Evolutionary conservation across 2,113 vertebrate species (phyloP).

Genomic region (Gymnogyps californianus): DNA sequence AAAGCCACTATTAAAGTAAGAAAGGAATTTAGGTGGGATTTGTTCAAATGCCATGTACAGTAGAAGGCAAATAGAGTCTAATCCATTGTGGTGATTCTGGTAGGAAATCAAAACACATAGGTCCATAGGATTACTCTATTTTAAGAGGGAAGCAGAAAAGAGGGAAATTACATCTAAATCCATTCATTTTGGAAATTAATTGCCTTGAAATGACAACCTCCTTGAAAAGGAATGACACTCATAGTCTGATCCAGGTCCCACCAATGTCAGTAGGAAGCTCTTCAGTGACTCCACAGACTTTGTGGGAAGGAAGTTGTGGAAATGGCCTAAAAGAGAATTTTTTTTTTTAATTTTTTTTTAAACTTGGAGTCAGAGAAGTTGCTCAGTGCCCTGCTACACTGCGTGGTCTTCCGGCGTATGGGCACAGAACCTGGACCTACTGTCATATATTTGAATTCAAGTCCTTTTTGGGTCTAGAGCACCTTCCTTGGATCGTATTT

Average conservation of each 20-base stretch:
- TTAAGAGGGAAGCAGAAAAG: background rate
- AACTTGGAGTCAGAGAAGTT: background rate
- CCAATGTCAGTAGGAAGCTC: background rate
- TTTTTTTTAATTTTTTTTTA: background rate
- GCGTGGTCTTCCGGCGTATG: background rate
- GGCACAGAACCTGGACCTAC: background rate
- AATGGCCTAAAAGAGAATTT: background rate
- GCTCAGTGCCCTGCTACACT: background rate
- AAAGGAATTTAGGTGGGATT: conserved; percentile 34
- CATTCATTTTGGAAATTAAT: background rate
- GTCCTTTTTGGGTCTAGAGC: background rate
- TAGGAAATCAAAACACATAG: background rate
- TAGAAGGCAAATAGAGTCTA: background rate
- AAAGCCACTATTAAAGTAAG: background rate
- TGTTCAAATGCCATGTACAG: conserved; percentile 16
- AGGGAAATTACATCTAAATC: background rate
- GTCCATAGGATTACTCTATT: background rate
- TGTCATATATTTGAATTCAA: background rate
- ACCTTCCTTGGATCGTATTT: background rate
- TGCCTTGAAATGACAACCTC: background rate
- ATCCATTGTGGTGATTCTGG: background rate
- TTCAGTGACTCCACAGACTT: background rate
- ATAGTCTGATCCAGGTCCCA: background rate
- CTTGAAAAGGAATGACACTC: background rate
- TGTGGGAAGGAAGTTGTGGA: background rate